Evolutionary conservation across 2,888 invertebrate species (phyloP), one percentile per base, ranked within the genome.

Genomic region (Kryphioiulus occultus): DNA sequence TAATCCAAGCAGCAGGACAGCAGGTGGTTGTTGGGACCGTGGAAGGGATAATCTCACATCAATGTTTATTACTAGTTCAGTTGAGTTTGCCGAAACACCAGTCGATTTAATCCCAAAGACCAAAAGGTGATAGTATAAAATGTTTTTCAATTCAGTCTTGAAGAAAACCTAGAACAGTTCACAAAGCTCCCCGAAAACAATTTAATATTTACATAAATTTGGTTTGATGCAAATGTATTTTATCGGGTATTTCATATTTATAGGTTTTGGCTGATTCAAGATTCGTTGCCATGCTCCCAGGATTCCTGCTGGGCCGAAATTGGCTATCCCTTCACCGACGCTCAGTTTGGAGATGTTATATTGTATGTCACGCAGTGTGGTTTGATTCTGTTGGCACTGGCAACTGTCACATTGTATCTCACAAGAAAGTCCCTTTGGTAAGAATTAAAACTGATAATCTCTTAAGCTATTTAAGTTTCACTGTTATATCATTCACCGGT

Each of bases 181-280:
- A 39, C 9, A 9, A 39, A 39, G 15, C 47, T 47, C 15, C 47
- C 82, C 15, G 7, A 30, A 32, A 82, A 82, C 15, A 4, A 15
- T 82, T 82, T 82, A 82, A 30, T 4, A 30, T 9, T 30, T 82
- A 19, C 26, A 82, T 10, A n/a, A n/a, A 26, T 15, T 10, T 1
- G 19, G 7, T n/a, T n/a, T n/a, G n/a, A n/a, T n/a, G n/a, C n/a
- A n/a, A n/a, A n/a, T n/a, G n/a, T 15, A 3, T 30, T 82, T 82
- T 22, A 30, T 22, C 12, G 15, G 19, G 12, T 82, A 32, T 82
- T 82, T 82, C 15, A 2, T 47, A 2, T 47, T 85, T 85, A 3
- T 44, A 85, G 85, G 22, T 85, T 42, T 44, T 85, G 85, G 85
- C 42, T 85, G 42, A 85, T 22, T 44, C 85, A 85, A 15, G 42